phyloP scores from a whole-genome alignment of 2,888 invertebrate species.

The Acrobasis consociella region DNA sequence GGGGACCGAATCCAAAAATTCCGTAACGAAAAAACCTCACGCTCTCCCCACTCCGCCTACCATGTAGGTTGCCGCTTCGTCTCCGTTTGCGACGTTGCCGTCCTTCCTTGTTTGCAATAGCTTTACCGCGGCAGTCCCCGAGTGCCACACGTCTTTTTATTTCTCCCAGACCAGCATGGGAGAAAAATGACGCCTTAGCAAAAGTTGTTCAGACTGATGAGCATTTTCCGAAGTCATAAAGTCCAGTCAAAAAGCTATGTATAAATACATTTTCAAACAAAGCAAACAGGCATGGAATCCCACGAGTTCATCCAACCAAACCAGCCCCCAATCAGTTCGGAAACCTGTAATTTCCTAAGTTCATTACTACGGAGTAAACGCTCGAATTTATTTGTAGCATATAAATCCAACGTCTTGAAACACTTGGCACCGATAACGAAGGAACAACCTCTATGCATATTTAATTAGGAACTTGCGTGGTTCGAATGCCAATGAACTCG shows the following conservation, averaged over 20 bases:
- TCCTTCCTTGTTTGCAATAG: no score
- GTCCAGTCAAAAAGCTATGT: neutral
- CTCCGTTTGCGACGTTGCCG: no score
- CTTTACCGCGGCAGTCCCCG: no score
- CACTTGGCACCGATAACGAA: slow-evolving; percentile 37
- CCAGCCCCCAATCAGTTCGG: slow-evolving; percentile 34
- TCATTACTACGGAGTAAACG: slow-evolving; percentile 54
- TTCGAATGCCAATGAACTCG: slow-evolving; percentile 56
- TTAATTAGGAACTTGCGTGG: slow-evolving; percentile 52
- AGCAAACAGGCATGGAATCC: neutral
- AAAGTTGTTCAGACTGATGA: no score
- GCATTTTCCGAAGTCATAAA: no score
- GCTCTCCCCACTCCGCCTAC: no score
- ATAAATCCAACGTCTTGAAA: slow-evolving; percentile 28
- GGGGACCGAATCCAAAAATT: no score
- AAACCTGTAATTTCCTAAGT: slow-evolving; percentile 45
- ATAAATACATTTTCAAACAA: neutral
- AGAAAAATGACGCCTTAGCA: no score
- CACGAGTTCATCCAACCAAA: slow-evolving; percentile 10
- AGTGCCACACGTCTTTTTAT: no score
- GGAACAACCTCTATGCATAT: slow-evolving; percentile 41
- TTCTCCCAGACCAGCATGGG: no score
- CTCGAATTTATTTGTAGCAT: slow-evolving; percentile 19
- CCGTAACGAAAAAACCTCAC: no score
- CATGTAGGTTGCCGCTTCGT: no score